Conservation (phyloP, 2,113 vertebrate species). For the Corynorhinus townsendii region DNA sequence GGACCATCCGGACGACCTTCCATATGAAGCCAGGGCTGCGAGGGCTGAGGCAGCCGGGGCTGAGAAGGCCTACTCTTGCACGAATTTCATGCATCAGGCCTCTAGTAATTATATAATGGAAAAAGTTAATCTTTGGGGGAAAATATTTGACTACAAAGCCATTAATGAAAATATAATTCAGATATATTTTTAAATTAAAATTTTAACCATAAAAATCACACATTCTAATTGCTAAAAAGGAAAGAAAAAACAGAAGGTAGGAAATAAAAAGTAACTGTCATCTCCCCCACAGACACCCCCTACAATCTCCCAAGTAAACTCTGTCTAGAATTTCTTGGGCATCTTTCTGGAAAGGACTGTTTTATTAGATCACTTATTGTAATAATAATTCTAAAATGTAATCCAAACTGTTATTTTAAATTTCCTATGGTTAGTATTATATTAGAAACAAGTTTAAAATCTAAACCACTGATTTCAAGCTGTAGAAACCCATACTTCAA, state of each 20-base stretch:
- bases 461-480: slow-evolving; percentile 1
- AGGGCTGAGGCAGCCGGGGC: no score
- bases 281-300: neutral
- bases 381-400: neutral
- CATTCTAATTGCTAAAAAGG: neutral
- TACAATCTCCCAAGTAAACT: neutral
- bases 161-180: slow-evolving; percentile 17
- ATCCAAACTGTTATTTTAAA: neutral
- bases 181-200: neutral
- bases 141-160: neutral
- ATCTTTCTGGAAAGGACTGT: slow-evolving; percentile 19
- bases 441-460: neutral
- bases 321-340: neutral
- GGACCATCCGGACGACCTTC: no score
- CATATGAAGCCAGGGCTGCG: no score
- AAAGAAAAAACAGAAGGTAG: neutral
- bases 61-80: no score
- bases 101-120: neutral
- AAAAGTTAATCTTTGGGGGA: neutral
- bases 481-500: neutral
- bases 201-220: slow-evolving; percentile 21
- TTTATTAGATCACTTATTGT: neutral
- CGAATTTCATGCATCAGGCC: no score
- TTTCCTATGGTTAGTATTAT: neutral
- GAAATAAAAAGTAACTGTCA: neutral